phyloP scores from a whole-genome alignment of 2,888 invertebrate species.

The Drosophila dives region DNA sequence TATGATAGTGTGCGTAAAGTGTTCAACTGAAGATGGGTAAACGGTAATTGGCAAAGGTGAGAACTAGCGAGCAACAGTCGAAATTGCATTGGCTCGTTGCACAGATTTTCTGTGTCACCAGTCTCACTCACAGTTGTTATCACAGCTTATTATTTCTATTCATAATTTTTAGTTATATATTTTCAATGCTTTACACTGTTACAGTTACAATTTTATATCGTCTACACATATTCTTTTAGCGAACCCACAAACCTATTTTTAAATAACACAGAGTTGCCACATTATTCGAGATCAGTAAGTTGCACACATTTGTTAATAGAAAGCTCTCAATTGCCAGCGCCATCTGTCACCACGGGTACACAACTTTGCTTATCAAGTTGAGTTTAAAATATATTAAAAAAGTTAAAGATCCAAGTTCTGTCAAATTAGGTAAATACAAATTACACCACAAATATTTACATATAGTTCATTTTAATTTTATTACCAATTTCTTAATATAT shows the following conservation, averaged over 20 bases:
- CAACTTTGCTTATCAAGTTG: background rate
- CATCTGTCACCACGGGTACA: background rate
- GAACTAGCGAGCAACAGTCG: background rate
- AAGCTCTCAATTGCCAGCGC: background rate
- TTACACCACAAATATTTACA: background rate
- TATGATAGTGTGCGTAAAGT: background rate
- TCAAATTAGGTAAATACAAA: background rate
- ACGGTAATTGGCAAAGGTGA: background rate
- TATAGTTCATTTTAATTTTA: background rate
- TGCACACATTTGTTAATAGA: slow-evolving; percentile 4
- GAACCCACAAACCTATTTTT: background rate
- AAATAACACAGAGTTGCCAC: slow-evolving; percentile 1
- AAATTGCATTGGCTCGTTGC: background rate
- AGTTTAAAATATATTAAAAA: background rate
- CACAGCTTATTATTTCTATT: background rate
- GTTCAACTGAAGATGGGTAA: background rate
- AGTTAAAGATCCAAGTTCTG: background rate
- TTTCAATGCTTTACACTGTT: background rate
- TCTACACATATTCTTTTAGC: background rate
- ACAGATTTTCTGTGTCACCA: background rate
- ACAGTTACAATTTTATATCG: background rate
- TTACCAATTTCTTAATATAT: background rate
- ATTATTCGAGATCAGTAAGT: background rate
- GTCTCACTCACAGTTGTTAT: background rate
- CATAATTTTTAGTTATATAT: background rate